Evolutionary conservation across 2,113 vertebrate species (phyloP).

Genomic region (Circaetus gallicus): DNA sequence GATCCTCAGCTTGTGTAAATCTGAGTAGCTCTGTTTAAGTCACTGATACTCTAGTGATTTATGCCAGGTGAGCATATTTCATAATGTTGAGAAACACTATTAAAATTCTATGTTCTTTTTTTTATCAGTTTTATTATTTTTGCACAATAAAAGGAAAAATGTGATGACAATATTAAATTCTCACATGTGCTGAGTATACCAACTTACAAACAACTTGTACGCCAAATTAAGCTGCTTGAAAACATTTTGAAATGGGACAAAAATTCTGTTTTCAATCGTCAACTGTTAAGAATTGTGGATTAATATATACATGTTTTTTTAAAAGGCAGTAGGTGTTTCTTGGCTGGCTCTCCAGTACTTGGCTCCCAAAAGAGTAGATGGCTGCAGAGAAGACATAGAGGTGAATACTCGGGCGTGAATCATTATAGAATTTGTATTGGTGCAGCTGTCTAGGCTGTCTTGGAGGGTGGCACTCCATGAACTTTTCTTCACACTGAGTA

Average conservation of each 20-base stretch:
- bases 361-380: not conserved
- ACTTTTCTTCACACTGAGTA: not conserved
- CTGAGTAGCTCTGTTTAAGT: not conserved
- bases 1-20: not conserved
- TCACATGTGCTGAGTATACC: not conserved
- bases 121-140: not conserved
- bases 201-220: not conserved
- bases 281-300: not conserved
- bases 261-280: not conserved
- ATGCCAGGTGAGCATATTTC: not conserved
- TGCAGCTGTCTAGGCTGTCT: not conserved
- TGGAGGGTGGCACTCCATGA: not conserved
- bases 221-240: not conserved
- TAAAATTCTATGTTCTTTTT: not conserved
- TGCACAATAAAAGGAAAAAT: not conserved
- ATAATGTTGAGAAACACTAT: not conserved
- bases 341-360: not conserved
- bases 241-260: not conserved
- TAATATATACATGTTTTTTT: not conserved
- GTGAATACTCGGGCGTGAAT: not conserved
- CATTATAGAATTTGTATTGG: not conserved
- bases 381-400: not conserved
- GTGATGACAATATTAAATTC: not conserved
- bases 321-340: not conserved
- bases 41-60: not conserved